A percentile compares a stretch with the other conserved stretches of the same genome.
phyloP scores from a whole-genome alignment of 1,140 invertebrate species.

The Acromyrmex heyeri region DNA sequence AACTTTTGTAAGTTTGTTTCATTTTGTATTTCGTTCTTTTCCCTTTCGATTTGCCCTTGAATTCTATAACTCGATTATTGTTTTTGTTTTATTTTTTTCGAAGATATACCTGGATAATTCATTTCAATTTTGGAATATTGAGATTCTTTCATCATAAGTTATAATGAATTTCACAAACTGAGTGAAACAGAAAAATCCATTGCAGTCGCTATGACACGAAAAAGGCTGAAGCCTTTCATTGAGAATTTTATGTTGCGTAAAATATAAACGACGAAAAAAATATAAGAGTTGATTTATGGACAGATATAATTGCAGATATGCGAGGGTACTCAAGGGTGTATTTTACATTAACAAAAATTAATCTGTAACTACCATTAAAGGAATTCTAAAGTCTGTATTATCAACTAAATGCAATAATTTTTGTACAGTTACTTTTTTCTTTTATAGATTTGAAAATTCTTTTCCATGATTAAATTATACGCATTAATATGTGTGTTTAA shows the following conservation, averaged over 20 bases:
- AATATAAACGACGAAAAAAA: not conserved
- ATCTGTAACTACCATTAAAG: not conserved
- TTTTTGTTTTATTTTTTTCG: not conserved
- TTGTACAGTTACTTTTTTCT: too few species aligned
- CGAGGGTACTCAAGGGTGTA: not conserved
- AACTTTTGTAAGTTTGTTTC: not conserved
- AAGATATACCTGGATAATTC: not conserved
- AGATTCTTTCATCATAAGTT: not conserved
- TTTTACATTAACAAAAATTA: not conserved
- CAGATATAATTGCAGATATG: not conserved
- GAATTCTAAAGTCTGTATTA: too few species aligned
- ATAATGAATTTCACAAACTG: not conserved
- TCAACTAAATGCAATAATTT: too few species aligned
- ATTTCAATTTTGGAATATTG: not conserved
- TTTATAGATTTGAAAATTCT: too few species aligned
- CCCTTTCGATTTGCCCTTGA: not conserved
- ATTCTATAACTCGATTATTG: too few species aligned
- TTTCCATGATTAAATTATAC: too few species aligned
- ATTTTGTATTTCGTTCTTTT: not conserved
- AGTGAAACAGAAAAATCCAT: not conserved
- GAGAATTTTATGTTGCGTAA: not conserved
- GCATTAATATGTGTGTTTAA: too few species aligned
- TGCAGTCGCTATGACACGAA: not conserved
- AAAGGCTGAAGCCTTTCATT: not conserved
- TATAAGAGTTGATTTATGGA: constrained; percentile 6